Conservation (phyloP, 2,888 invertebrate genomes). For the Melipona beecheii region DNA sequence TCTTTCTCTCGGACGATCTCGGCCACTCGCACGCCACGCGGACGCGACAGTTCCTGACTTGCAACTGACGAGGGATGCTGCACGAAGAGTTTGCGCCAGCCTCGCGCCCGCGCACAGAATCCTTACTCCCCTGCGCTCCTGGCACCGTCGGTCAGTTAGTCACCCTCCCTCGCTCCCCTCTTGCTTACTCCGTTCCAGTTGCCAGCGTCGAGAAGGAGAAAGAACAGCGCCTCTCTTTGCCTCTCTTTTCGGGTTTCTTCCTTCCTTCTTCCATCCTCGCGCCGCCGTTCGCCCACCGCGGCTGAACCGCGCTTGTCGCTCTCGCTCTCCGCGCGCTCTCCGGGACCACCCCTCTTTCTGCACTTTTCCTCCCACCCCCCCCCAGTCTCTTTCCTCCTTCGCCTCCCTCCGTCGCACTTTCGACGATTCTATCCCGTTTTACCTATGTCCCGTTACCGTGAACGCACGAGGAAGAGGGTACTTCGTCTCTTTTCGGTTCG, state of each 20-base stretch:
- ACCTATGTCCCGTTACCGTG: constrained; percentile 37
- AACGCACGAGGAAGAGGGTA: not conserved
- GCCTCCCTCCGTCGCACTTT: not conserved
- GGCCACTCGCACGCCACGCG: constrained; percentile 58
- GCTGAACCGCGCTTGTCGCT: constrained; percentile 17
- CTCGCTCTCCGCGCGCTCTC: not conserved
- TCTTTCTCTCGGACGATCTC: not conserved
- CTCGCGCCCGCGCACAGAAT: constrained; percentile 81
- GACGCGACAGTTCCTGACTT: constrained; percentile 81
- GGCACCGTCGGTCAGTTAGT: constrained; percentile 71
- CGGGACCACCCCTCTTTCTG: constrained; percentile 4
- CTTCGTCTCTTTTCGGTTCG: constrained; percentile 51
- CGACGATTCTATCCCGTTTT: constrained; percentile 66
- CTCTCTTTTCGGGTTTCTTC: constrained; percentile 35
- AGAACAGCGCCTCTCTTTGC: not conserved
- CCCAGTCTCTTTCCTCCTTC: constrained; percentile 23
- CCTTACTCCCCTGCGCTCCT: constrained; percentile 71
- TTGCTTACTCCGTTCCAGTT: not conserved
- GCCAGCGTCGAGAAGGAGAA: not conserved
- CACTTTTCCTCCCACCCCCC: constrained; percentile 9
- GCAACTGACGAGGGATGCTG: constrained; percentile 83
- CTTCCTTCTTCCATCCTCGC: constrained; percentile 33
- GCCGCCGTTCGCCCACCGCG: not conserved
- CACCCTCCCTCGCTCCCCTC: constrained; percentile 48
- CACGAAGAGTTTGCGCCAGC: constrained; percentile 81